phyloP scores from a whole-genome alignment of 2,888 invertebrate species.

The Habrosyne pyritoides region DNA sequence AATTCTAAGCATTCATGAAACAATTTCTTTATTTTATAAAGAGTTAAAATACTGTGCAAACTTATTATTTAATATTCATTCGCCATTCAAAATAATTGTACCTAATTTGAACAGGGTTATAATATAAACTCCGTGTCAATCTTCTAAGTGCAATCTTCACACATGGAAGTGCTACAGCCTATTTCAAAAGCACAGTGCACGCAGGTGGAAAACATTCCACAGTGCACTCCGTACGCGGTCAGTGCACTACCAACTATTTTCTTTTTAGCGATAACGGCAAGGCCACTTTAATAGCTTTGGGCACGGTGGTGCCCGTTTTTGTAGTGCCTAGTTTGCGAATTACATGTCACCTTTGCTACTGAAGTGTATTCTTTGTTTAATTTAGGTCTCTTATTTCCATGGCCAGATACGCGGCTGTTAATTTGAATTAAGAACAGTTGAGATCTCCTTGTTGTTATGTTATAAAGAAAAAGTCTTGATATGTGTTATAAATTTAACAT shows the following conservation, averaged over 20 bases:
- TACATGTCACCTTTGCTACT: slow-evolving; percentile 28
- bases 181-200: slow-evolving; percentile 18
- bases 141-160: neutral
- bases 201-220: slow-evolving; percentile 34
- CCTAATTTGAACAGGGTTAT: too few relatives aligned
- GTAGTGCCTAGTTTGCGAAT: slow-evolving; percentile 46
- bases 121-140: too few relatives aligned
- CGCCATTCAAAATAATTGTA: too few relatives aligned
- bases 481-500: too few relatives aligned
- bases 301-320: slow-evolving; percentile 61
- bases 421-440: too few relatives aligned
- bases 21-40: too few relatives aligned
- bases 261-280: slow-evolving; percentile 74
- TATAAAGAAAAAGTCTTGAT: too few relatives aligned
- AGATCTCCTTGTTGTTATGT: too few relatives aligned
- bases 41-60: too few relatives aligned
- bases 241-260: slow-evolving; percentile 63
- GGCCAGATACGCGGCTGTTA: too few relatives aligned
- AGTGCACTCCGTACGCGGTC: slow-evolving; percentile 44
- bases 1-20: too few relatives aligned
- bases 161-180: neutral
- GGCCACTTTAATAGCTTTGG: slow-evolving; percentile 75
- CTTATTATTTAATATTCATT: too few relatives aligned
- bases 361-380: slow-evolving; percentile 21
- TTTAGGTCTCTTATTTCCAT: neutral